Evolutionary conservation across 2,888 invertebrate genomes (phyloP).

Genomic region (Ornithoptera priamus): DNA sequence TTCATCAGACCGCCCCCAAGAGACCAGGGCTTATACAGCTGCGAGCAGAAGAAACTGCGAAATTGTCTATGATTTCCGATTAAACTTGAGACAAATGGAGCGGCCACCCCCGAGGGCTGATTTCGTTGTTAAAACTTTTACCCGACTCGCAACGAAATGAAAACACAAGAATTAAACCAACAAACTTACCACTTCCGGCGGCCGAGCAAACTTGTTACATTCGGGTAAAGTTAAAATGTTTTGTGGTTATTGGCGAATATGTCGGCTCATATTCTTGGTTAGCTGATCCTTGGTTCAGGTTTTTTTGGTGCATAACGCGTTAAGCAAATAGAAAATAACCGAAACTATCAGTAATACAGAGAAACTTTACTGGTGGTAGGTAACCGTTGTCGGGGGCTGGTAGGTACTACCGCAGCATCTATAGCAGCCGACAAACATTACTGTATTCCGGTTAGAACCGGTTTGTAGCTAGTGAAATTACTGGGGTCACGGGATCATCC

Average conservation of each 20-base stretch:
- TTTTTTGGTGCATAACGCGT: no score
- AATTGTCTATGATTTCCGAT: slow-evolving; percentile 8
- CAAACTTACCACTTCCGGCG: not conserved
- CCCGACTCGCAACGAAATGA: slow-evolving; percentile 1
- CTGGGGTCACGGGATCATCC: no score
- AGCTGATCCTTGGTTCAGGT: no score
- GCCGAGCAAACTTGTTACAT: not conserved
- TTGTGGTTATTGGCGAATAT: not conserved
- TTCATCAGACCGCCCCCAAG: not conserved
- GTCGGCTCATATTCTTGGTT: no score
- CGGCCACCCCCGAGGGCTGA: slow-evolving; percentile 1
- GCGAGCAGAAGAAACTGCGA: not conserved
- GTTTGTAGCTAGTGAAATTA: no score
- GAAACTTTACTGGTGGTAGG: no score
- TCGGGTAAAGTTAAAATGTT: not conserved
- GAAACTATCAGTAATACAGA: no score
- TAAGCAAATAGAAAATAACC: no score
- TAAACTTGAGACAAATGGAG: slow-evolving; percentile 2
- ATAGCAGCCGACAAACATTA: no score
- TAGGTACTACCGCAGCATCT: no score
- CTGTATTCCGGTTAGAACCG: no score
- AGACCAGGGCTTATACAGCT: not conserved
- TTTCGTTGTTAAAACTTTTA: slow-evolving; percentile 3
- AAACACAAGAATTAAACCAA: slow-evolving; percentile 2
- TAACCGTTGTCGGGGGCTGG: no score